Percentiles rank a stretch among this genome's conserved stretches.
phyloP scores from a whole-genome alignment of 2,888 invertebrate species.

The Epistrophella euchroma region DNA sequence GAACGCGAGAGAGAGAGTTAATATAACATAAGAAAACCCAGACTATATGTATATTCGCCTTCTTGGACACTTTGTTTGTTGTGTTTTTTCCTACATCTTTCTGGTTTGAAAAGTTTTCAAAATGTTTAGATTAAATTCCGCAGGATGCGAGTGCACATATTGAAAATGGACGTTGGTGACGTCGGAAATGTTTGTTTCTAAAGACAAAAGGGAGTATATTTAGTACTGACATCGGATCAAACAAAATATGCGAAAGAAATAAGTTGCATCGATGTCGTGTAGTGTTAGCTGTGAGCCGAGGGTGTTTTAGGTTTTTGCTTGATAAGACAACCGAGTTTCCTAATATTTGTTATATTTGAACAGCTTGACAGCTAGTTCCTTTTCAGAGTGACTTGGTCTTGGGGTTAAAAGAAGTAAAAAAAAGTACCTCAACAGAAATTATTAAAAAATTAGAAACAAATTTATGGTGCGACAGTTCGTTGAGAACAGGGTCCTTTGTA shows the following conservation, averaged over 20 bases:
- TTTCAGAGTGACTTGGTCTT: too few relatives aligned
- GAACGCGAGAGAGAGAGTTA: conserved; percentile 45
- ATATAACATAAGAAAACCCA: conserved; percentile 50
- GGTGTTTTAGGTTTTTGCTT: background rate
- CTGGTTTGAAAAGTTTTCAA: conserved; percentile 58
- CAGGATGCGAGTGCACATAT: conserved; percentile 32
- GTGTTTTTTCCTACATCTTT: conserved; percentile 7
- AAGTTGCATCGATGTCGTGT: conserved; percentile 11
- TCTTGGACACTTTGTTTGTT: conserved; percentile 11
- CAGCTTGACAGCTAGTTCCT: background rate
- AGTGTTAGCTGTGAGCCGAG: too few relatives aligned
- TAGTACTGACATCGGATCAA: background rate
- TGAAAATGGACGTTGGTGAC: conserved; percentile 37
- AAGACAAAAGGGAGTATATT: background rate
- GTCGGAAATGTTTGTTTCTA: conserved; percentile 18
- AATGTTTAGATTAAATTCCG: conserved; percentile 70
- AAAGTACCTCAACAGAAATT: too few relatives aligned
- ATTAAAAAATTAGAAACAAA: too few relatives aligned
- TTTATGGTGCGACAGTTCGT: too few relatives aligned
- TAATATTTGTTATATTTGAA: background rate
- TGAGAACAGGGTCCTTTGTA: too few relatives aligned
- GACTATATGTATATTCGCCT: conserved; percentile 11
- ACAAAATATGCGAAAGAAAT: conserved; percentile 47
- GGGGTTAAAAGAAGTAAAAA: too few relatives aligned
- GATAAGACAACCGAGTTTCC: background rate